phyloP scores from a whole-genome alignment of 2,113 vertebrate species.

The Dissostichus mawsoni region DNA sequence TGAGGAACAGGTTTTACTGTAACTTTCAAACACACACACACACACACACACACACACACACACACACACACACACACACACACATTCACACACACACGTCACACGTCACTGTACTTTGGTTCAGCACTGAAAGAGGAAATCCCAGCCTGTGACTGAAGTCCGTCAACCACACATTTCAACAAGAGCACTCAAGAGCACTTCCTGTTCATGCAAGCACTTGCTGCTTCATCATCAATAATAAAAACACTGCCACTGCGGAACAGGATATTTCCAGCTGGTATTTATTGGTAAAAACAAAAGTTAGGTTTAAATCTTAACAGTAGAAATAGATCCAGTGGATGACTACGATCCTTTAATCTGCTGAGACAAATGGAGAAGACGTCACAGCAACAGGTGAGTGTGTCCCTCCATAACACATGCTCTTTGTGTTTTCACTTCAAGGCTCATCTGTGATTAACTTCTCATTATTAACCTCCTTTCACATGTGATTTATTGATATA shows the following conservation, averaged over 20 bases:
- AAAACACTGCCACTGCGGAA: neutral
- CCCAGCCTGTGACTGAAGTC: slow-evolving; percentile 52
- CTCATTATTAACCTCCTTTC: neutral
- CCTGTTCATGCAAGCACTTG: slow-evolving; percentile 58
- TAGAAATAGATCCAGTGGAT: slow-evolving; percentile 4
- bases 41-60: neutral
- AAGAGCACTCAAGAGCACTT: slow-evolving; percentile 45
- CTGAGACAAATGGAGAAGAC: slow-evolving; percentile 41
- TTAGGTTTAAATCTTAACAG: neutral
- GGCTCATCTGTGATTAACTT: neutral
- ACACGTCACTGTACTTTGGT: slow-evolving; percentile 15
- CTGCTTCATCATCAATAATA: neutral
- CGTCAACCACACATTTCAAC: slow-evolving; percentile 21
- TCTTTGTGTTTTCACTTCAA: neutral
- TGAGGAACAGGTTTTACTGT: neutral
- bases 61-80: neutral
- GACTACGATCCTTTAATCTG: neutral
- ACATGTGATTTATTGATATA: neutral
- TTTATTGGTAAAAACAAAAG: neutral
- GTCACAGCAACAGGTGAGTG: slow-evolving; percentile 45
- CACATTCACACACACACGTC: neutral
- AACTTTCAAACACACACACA: neutral
- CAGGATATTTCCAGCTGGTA: neutral
- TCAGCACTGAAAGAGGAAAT: slow-evolving; percentile 71
- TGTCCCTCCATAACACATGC: too few relatives aligned